Conservation (phyloP, 2,797 vertebrate species). For the Iguana delicatissima region DNA sequence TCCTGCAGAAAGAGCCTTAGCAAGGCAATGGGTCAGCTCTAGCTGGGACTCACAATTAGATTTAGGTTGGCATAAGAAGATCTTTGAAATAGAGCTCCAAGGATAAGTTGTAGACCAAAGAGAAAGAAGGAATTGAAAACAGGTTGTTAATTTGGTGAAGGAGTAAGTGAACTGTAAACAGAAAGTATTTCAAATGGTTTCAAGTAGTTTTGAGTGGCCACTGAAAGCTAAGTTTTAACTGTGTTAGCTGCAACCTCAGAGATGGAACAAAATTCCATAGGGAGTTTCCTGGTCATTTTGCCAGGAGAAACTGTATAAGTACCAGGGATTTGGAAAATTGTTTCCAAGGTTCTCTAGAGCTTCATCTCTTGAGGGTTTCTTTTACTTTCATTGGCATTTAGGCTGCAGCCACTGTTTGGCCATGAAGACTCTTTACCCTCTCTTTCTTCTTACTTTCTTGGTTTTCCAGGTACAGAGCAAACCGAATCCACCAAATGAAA, state of each 20-base stretch:
- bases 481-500: not conserved
- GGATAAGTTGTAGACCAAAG: not conserved
- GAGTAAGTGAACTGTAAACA: not conserved
- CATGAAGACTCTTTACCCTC: not conserved
- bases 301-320: not conserved
- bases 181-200: conserved; percentile 4
- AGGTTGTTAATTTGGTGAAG: not conserved
- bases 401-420: not conserved
- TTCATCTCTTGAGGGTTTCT: not conserved
- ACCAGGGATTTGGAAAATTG: not conserved
- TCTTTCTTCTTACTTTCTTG: not conserved
- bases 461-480: not conserved
- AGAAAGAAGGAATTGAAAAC: not conserved
- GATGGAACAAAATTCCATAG: not conserved
- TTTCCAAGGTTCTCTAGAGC: not conserved
- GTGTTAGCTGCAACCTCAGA: not conserved
- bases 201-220: not conserved
- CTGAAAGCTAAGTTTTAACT: not conserved
- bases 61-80: no score
- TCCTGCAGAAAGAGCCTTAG: no score
- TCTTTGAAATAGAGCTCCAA: not conserved
- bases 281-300: not conserved
- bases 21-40: no score
- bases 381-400: not conserved
- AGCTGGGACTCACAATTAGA: no score